Conservation (phyloP, 2,888 invertebrate genomes). For the Amphipoea oculea region DNA sequence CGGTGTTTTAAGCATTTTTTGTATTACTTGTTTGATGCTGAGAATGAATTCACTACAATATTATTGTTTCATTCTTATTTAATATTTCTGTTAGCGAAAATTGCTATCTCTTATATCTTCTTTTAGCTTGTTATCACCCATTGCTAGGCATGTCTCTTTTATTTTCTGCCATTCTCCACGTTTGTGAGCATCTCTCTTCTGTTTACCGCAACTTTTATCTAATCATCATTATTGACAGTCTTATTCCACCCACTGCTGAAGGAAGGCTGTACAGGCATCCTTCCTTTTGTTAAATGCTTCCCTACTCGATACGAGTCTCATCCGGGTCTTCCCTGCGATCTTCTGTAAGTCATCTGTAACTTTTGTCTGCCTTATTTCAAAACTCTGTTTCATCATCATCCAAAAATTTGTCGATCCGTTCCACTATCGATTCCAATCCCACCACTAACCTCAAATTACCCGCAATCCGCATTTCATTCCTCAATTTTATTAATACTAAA, state of each 20-base stretch:
- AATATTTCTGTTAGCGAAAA: not conserved
- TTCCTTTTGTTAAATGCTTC: not conserved
- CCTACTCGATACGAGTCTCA: not conserved
- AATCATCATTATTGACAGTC: not conserved
- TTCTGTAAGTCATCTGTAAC: too few species aligned
- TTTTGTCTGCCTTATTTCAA: not conserved
- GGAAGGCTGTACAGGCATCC: too few species aligned
- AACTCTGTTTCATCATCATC: slow-evolving; percentile 1
- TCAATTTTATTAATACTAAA: slow-evolving; percentile 64
- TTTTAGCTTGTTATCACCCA: too few species aligned
- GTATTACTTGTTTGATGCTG: not conserved
- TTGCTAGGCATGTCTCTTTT: not conserved
- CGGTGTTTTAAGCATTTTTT: not conserved
- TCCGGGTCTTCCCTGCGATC: too few species aligned
- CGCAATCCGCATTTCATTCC: slow-evolving; percentile 53
- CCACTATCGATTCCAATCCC: slow-evolving; percentile 28
- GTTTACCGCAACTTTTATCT: not conserved
- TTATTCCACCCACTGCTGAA: not conserved
- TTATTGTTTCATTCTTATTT: not conserved
- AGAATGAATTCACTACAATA: not conserved
- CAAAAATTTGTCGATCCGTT: slow-evolving; percentile 20
- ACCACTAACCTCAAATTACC: slow-evolving; percentile 51
- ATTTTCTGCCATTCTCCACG: not conserved
- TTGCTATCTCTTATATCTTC: not conserved
- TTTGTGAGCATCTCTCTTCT: rapidly evolving